Evolutionary conservation across 2,113 vertebrate species (phyloP).

Genomic region (Mormyrus iriodes): DNA sequence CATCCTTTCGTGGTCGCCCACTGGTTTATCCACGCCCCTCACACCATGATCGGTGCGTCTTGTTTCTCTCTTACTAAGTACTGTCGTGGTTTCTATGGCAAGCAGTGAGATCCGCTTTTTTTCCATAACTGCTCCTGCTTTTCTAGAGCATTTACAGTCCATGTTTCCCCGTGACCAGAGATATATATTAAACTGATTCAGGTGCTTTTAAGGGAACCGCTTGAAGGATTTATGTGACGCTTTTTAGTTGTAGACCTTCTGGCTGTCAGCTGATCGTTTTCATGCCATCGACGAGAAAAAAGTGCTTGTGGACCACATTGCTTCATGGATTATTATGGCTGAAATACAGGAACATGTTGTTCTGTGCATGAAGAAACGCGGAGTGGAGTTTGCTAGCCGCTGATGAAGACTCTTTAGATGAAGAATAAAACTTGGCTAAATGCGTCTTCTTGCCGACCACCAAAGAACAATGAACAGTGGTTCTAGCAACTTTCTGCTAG

Average conservation of each 20-base stretch:
- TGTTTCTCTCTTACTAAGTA: background rate
- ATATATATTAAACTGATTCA: background rate
- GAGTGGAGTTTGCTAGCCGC: background rate
- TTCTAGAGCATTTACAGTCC: background rate
- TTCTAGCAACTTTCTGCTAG: conserved; percentile 78
- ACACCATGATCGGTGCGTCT: background rate
- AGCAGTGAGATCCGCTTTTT: background rate
- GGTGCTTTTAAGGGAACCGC: background rate
- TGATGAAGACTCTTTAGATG: background rate
- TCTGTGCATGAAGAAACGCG: background rate
- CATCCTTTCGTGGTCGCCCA: background rate
- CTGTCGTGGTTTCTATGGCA: background rate
- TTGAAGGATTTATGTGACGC: background rate
- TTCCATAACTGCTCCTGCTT: background rate
- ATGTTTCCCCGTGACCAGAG: background rate
- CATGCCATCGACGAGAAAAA: background rate
- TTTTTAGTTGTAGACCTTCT: background rate
- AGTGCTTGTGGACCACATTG: conserved; percentile 9
- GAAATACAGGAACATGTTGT: background rate
- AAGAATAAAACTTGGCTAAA: conserved; percentile 39
- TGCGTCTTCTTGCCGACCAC: conserved; percentile 58
- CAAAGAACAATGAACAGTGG: conserved; percentile 72
- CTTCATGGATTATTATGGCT: conserved; percentile 12
- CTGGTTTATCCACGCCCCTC: conserved; percentile 17
- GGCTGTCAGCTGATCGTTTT: conserved; percentile 3